Evolutionary conservation across 2,797 vertebrate species (phyloP).

Genomic region (Sternotherus odoratus): DNA sequence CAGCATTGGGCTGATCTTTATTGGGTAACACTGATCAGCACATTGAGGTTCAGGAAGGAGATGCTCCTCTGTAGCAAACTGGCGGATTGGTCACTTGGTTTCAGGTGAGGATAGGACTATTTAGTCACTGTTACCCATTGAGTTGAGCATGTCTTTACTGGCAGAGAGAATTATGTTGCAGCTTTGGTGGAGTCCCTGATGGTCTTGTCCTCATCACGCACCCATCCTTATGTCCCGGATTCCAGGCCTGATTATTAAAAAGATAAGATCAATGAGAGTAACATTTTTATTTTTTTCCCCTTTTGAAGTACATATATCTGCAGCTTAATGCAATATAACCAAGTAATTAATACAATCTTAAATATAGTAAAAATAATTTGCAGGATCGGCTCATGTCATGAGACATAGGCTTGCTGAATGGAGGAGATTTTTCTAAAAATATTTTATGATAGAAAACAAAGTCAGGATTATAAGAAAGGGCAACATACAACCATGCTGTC

Average conservation of each 20-base stretch:
- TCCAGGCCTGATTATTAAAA: neutral
- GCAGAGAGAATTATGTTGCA: neutral
- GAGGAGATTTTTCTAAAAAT: neutral
- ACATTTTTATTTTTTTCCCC: neutral
- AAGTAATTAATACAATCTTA: neutral
- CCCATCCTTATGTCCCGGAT: neutral
- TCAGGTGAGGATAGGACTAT: neutral
- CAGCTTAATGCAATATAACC: neutral
- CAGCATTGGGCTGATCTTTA: neutral
- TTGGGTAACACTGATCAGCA: neutral
- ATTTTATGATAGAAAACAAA: neutral
- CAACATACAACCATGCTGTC: neutral
- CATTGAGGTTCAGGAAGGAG: neutral
- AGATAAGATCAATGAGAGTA: neutral
- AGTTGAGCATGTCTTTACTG: neutral
- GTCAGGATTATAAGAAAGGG: neutral
- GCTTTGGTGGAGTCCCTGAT: neutral
- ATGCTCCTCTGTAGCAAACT: neutral
- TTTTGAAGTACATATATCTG: neutral
- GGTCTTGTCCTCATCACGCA: neutral
- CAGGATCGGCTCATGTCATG: neutral
- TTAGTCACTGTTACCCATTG: neutral
- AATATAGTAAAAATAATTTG: neutral
- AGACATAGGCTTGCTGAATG: neutral
- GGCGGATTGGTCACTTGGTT: too few species aligned